Conservation (phyloP, 2,113 vertebrate genomes). For the Sinocyclocheilus grahami region DNA sequence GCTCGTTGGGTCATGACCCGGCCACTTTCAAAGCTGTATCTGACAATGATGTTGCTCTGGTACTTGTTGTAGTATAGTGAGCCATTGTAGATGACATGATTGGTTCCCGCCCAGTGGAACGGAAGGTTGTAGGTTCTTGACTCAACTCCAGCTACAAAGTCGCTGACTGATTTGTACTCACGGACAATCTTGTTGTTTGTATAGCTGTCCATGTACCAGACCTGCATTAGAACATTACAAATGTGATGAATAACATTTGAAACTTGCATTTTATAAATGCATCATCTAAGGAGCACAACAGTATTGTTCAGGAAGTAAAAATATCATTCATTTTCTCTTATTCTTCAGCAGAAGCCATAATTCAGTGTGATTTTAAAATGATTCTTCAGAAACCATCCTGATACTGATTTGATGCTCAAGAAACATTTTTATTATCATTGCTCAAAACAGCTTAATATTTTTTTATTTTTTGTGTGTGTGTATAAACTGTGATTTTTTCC, state of each 20-base stretch:
- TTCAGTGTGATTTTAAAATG: background rate
- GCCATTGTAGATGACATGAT: too few relatives aligned
- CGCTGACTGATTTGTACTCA: constrained; percentile 90
- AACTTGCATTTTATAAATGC: background rate
- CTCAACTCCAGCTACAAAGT: constrained; percentile 89
- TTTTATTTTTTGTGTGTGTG: too few relatives aligned
- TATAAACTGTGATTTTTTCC: too few relatives aligned
- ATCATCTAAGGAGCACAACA: background rate
- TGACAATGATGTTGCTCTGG: constrained; percentile 90
- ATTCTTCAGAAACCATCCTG: too few relatives aligned
- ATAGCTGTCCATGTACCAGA: constrained; percentile 99
- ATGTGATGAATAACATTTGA: background rate
- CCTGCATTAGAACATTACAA: constrained; percentile 70
- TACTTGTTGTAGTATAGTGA: too few relatives aligned
- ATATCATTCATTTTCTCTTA: background rate
- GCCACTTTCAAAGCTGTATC: constrained; percentile 91
- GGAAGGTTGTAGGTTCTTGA: constrained; percentile 96
- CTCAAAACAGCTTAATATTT: too few relatives aligned
- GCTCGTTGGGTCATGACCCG: constrained; percentile 88
- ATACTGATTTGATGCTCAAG: too few relatives aligned
- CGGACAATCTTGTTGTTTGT: constrained; percentile 96
- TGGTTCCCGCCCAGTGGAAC: too few relatives aligned
- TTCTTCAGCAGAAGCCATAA: background rate
- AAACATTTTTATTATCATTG: too few relatives aligned
- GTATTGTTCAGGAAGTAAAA: background rate